A percentile compares a stretch with the other conserved stretches of the same genome.
These are phyloP conservation scores for Drosophila orosa DNA, from an alignment of 1,140 invertebrate species.

Conservation along the genomic window DNA sequence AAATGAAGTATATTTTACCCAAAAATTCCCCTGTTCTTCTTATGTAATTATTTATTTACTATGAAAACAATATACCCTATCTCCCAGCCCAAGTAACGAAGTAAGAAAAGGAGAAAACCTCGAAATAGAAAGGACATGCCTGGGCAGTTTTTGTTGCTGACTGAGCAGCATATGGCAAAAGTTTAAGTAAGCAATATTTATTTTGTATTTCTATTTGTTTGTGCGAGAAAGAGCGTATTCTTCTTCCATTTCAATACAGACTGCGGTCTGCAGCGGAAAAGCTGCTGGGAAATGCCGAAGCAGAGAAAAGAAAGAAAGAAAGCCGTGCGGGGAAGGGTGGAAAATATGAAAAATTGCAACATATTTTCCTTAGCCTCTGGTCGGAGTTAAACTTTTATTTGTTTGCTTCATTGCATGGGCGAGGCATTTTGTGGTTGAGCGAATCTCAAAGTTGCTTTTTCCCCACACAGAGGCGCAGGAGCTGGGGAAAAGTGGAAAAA, in stretches of 20 bases:
- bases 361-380: conserved; percentile 75
- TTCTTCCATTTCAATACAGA: conserved; percentile 58
- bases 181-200: conserved; percentile 80
- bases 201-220: conserved; percentile 64
- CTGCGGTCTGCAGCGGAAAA: conserved; percentile 48
- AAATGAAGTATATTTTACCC: background rate
- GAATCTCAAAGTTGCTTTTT: conserved; percentile 63
- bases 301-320: conserved; percentile 10
- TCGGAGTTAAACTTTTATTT: conserved; percentile 75
- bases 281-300: conserved; percentile 30
- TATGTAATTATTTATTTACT: background rate
- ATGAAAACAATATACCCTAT: conserved; percentile 5
- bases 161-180: conserved; percentile 76
- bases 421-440: conserved; percentile 77
- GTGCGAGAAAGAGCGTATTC: conserved; percentile 35
- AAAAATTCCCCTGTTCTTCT: background rate
- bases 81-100: background rate
- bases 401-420: conserved; percentile 76
- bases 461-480: conserved; percentile 21
- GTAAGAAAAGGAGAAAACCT: conserved; percentile 22
- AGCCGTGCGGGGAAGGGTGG: background rate
- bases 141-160: conserved; percentile 72
- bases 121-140: conserved; percentile 65
- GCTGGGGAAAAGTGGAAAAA: conserved; percentile 7
- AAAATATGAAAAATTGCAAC: conserved; percentile 79